Percentiles rank a stretch among this genome's conserved stretches.
Evolutionary conservation across 2,888 invertebrate genomes (phyloP).

Genomic region (Acanthosepion esculentum): DNA sequence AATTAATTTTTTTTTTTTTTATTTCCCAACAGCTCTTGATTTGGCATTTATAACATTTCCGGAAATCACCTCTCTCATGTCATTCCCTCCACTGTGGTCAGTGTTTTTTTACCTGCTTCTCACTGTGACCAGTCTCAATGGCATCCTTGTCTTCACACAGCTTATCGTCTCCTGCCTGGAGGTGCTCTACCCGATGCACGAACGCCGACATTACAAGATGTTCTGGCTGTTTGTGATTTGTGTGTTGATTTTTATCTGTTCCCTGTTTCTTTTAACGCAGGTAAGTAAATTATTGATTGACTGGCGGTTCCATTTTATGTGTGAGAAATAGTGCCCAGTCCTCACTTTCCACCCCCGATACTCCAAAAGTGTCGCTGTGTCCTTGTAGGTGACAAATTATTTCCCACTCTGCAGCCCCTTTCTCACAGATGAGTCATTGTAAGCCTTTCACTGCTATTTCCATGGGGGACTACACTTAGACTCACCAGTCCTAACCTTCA

Average conservation of each 20-base stretch:
- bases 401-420: too few relatives aligned
- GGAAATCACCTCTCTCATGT: constrained; percentile 59
- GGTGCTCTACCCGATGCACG: constrained; percentile 49
- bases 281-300: constrained; percentile 50
- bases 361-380: too few relatives aligned
- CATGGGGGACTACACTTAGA: too few relatives aligned
- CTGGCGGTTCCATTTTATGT: too few relatives aligned
- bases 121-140: constrained; percentile 57
- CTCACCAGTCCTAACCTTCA: too few relatives aligned
- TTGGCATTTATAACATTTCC: constrained; percentile 63
- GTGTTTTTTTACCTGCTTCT: constrained; percentile 60
- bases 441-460: too few relatives aligned
- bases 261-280: constrained; percentile 57
- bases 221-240: constrained; percentile 53
- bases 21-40: constrained; percentile 60
- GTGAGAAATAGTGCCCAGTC: too few relatives aligned
- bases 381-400: too few relatives aligned
- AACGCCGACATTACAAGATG: constrained; percentile 52
- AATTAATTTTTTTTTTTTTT: neutral
- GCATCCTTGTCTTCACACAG: constrained; percentile 56
- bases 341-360: too few relatives aligned
- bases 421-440: too few relatives aligned
- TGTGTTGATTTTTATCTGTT: constrained; percentile 50
- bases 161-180: constrained; percentile 59
- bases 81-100: constrained; percentile 58